phyloP scores from a whole-genome alignment of 2,888 invertebrate species.

The Tricholauxania praeusta region DNA sequence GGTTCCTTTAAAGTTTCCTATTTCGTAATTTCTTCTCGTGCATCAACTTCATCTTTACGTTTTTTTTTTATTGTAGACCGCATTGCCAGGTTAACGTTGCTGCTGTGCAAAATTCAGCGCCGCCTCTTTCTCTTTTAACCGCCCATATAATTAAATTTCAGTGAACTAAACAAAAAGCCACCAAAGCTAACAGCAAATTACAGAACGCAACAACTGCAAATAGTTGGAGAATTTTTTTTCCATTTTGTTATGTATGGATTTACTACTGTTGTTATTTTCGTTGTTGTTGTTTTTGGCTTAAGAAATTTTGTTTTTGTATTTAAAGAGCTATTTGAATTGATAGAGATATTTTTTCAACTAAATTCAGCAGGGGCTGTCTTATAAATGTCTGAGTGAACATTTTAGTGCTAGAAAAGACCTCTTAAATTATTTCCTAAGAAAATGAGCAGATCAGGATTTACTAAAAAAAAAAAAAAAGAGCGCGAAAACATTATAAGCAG shows the following conservation, averaged over 20 bases:
- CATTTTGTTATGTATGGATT: conserved; percentile 1
- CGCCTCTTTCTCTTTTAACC: conserved; percentile 5
- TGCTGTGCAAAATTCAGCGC: not conserved
- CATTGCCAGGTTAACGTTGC: conserved; percentile 3
- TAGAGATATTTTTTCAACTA: too few species aligned
- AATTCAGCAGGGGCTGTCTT: too few species aligned
- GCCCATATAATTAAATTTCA: conserved; percentile 26
- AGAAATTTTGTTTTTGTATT: not conserved
- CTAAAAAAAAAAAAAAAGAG: too few species aligned
- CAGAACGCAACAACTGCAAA: conserved; percentile 1
- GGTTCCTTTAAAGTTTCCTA: conserved; percentile 11
- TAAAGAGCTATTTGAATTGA: too few species aligned
- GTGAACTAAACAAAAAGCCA: conserved; percentile 28
- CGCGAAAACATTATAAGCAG: too few species aligned
- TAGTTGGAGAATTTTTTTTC: not conserved
- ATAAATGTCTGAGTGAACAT: too few species aligned
- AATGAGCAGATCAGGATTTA: too few species aligned
- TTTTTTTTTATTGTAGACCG: not conserved
- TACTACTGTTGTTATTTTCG: not conserved
- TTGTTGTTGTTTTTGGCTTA: not conserved
- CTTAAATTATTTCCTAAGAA: too few species aligned
- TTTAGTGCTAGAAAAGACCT: too few species aligned
- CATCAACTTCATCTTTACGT: not conserved
- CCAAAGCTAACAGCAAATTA: conserved; percentile 27
- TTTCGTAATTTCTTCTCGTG: conserved; percentile 7